These are phyloP conservation scores for Aelia acuminata DNA, from an alignment of 2,888 invertebrate species.

Conservation along the genomic window DNA sequence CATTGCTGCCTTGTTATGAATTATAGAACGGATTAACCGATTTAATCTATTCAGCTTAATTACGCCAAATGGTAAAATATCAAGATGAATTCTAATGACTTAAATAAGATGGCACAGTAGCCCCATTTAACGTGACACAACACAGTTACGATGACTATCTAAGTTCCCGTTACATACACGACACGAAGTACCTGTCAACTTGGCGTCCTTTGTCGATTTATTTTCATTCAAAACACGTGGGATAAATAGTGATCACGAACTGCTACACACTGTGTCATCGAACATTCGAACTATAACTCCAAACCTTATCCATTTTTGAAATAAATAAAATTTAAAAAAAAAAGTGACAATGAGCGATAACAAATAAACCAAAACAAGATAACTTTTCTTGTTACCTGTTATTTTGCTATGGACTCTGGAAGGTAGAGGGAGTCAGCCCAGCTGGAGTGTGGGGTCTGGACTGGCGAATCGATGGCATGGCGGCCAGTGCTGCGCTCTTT, in stretches of 20 bases:
- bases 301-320: too few species aligned
- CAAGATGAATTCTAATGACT: neutral
- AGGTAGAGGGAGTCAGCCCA: neutral
- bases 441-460: constrained; percentile 18
- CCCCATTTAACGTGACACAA: neutral
- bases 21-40: neutral
- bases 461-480: constrained; percentile 14
- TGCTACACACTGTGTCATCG: neutral
- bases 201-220: neutral
- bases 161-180: neutral
- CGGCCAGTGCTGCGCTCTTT: constrained; percentile 17
- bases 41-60: neutral
- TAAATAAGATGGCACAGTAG: neutral
- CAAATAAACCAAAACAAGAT: neutral
- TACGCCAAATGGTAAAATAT: neutral
- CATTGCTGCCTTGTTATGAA: too few species aligned
- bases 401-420: neutral
- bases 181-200: neutral
- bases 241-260: neutral
- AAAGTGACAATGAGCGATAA: too few species aligned
- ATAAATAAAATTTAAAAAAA: neutral
- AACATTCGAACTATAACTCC: neutral
- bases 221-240: neutral
- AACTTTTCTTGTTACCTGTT: neutral
- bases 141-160: neutral